Evolutionary conservation across 2,113 vertebrate genomes (phyloP).

Genomic region (Gallinago jamesoni): DNA sequence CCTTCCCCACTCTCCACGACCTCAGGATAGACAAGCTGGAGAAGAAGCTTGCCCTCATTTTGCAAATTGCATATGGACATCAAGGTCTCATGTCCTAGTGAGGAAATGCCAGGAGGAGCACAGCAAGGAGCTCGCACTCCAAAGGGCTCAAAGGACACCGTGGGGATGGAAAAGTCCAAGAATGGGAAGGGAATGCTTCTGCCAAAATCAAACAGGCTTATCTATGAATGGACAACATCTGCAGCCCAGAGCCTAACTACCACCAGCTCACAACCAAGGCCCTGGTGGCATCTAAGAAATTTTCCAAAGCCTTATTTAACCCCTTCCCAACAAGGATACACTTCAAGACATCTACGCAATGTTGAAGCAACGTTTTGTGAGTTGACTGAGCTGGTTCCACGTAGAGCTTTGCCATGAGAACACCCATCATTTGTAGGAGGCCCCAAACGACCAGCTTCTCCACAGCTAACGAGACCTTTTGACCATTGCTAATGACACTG

Average conservation of each 20-base stretch:
- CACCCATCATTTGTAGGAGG: not conserved
- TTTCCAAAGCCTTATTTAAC: not conserved
- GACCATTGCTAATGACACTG: not conserved
- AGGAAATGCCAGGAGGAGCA: not conserved
- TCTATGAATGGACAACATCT: not conserved
- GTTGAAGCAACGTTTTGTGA: not conserved
- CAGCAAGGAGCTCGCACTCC: rapidly evolving
- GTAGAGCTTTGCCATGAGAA: not conserved
- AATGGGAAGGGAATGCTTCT: not conserved
- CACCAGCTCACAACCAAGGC: rapidly evolving
- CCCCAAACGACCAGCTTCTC: not conserved
- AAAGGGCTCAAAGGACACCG: not conserved
- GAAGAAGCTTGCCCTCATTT: not conserved
- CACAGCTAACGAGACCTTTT: not conserved
- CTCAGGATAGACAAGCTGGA: rapidly evolving
- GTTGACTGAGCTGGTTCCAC: not conserved
- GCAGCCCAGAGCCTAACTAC: not conserved
- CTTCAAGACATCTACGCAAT: not conserved
- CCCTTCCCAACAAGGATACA: rapidly evolving
- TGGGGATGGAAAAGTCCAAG: not conserved
- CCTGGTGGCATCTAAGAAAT: rapidly evolving
- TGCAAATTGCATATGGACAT: not conserved
- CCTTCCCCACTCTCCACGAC: rapidly evolving
- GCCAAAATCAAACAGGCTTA: not conserved
- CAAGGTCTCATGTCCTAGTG: rapidly evolving